A percentile compares a stretch with the other conserved stretches of the same genome.
phyloP scores from a whole-genome alignment of 1,140 invertebrate genomes.

The Melanaphis sacchari region DNA sequence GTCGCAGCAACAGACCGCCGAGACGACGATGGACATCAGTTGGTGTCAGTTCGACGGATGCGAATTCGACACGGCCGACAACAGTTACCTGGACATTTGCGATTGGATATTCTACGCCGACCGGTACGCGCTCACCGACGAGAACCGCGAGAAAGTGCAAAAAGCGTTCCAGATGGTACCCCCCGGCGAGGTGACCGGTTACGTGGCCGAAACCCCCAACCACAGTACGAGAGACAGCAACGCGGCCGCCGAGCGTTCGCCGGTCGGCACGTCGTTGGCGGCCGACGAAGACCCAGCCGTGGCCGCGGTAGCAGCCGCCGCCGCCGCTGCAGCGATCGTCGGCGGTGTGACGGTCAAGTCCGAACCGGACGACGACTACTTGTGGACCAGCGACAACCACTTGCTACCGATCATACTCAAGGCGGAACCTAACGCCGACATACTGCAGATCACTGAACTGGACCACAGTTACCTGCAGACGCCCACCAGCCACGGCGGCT shows the following conservation, averaged over 20 bases:
- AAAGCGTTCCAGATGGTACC: slow-evolving; percentile 54
- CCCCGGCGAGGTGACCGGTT: slow-evolving; percentile 44
- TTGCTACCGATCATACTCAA: slow-evolving; percentile 50
- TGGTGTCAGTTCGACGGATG: slow-evolving; percentile 55
- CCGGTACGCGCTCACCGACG: slow-evolving; percentile 40
- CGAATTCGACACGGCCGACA: slow-evolving; percentile 52
- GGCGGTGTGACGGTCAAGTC: not conserved
- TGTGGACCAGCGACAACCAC: slow-evolving; percentile 42
- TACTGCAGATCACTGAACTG: slow-evolving; percentile 38
- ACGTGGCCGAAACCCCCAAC: not conserved
- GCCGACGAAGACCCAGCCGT: not conserved
- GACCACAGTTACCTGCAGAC: slow-evolving; percentile 49
- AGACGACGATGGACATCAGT: slow-evolving; percentile 54
- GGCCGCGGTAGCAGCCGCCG: not conserved
- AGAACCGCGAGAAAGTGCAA: slow-evolving; percentile 37
- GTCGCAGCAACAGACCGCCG: slow-evolving; percentile 8
- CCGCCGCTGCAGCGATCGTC: not conserved
- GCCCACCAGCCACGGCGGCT: not conserved
- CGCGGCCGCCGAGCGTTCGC: no score
- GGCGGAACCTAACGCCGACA: slow-evolving; percentile 35
- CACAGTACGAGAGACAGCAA: not conserved
- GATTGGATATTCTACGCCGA: slow-evolving; percentile 56
- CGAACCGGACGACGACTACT: slow-evolving; percentile 42
- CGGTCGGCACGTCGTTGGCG: not conserved
- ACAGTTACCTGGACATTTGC: slow-evolving; percentile 54